Conservation (phyloP, 2,113 vertebrate genomes). For the Rhegmatorhina hoffmannsi region DNA sequence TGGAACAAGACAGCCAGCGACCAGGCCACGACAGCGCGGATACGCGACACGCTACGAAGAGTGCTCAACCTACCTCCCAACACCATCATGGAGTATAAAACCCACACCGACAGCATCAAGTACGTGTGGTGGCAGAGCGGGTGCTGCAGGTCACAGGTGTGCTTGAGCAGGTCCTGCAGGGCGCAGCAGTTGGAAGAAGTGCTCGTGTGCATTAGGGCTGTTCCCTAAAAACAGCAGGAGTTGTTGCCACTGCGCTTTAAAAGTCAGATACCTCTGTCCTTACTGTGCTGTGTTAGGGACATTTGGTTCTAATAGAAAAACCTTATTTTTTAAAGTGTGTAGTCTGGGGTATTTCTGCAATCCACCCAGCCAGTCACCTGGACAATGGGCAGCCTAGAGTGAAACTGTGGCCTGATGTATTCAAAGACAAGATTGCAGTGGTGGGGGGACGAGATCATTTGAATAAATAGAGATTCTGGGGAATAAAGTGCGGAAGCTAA, state of each 20-base stretch:
- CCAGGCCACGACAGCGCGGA: constrained; percentile 84
- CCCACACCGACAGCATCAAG: constrained; percentile 88
- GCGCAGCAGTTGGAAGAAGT: background rate
- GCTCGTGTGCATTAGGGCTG: background rate
- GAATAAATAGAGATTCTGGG: constrained; percentile 42
- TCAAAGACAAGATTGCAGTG: background rate
- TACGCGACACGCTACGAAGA: constrained; percentile 82
- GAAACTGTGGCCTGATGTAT: background rate
- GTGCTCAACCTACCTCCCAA: constrained; percentile 88
- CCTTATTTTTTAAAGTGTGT: background rate
- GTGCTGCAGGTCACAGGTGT: background rate
- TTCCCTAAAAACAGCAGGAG: background rate
- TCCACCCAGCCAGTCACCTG: background rate
- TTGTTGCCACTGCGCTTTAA: background rate
- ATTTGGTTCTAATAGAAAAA: background rate
- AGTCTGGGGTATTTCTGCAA: background rate
- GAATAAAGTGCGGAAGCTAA: constrained; percentile 63
- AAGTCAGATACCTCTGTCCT: constrained; percentile 21
- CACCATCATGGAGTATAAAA: constrained; percentile 88
- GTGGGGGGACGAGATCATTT: background rate
- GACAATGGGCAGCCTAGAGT: background rate
- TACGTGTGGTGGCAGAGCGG: constrained; percentile 68
- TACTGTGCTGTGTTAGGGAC: background rate
- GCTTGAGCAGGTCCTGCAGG: background rate
- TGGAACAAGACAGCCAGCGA: constrained; percentile 89